Base-by-base conservation (phyloP, 2,888 invertebrate species). In the Romanomermis culicivorax region DNA sequence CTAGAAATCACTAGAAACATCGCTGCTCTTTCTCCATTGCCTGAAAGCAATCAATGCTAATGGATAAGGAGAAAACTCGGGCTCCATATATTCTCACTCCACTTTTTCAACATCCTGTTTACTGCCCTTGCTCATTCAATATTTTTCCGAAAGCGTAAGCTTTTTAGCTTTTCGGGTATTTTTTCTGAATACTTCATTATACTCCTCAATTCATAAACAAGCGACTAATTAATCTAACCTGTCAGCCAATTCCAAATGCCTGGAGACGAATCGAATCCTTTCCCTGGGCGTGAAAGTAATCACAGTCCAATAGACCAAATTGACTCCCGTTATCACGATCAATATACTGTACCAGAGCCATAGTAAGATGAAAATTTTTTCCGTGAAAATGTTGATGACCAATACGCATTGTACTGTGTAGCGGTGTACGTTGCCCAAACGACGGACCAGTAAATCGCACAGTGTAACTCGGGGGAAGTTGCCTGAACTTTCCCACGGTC, bases 371-470 rank as follows among this genome's bases (percentile, higher is more conserved):
- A 67, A 67, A 3, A 67, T 63, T 58, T 67, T 67, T 55, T 67
- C 67, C 27, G 64, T 66, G 58, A 67, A 67, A 36, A 67, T 67
- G 56, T 67, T 67, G 56, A 67, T 67, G 29, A 67, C 64, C 26
- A 67, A 59, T 7, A 67, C 66, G 57, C 67, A 67, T 55, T 67
- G 67, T 2, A 67, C 66, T 14, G 67, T 67, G 56, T 67, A 66
- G n/a, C 63, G 57, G 58, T 53, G 59, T 2, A 51, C 29, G 30
- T 49, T 54, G 4, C 27, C 50, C 29, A 49, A 49, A 49, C 27
- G 26, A 4, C 50, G 26, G 4, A 49, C 29, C 11, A 27, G 50
- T 20, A 49, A 14, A 49, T 49, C 50, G 29, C 50, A 49, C 20
- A 49, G 27, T 4, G 50, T 49, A 4, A 49, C 50, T 25, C 50